A percentile compares a stretch with the other conserved stretches of the same genome.
Evolutionary conservation across 1,140 invertebrate species (phyloP).

Genomic region (Drosophila ironensis): DNA sequence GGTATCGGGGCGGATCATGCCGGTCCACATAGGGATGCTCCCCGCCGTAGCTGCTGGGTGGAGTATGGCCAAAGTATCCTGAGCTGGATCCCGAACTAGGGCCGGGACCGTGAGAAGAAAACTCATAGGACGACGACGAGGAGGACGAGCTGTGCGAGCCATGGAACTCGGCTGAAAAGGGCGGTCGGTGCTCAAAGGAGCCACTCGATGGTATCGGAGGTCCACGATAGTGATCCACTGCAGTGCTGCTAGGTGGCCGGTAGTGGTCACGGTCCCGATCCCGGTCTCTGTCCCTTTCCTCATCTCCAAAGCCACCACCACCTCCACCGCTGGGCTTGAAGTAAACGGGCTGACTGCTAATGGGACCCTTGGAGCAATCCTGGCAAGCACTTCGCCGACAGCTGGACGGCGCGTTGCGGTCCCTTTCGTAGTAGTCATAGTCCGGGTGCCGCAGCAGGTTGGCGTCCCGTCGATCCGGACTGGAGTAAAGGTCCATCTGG

Average conservation of each 20-base stretch:
- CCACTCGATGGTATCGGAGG: constrained; percentile 55
- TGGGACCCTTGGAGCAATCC: constrained; percentile 68
- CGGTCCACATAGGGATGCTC: constrained; percentile 70
- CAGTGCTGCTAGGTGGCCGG: constrained; percentile 49
- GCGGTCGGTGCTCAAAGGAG: constrained; percentile 65
- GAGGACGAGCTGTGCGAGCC: constrained; percentile 51
- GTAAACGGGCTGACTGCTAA: constrained; percentile 61
- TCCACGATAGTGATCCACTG: constrained; percentile 75
- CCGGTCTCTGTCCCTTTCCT: constrained; percentile 47
- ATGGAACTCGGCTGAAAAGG: constrained; percentile 62
- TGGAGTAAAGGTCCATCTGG: constrained; percentile 84
- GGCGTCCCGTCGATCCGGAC: constrained; percentile 65
- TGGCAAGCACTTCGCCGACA: constrained; percentile 75
- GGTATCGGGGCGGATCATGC: constrained; percentile 44
- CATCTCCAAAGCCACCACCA: constrained; percentile 22
- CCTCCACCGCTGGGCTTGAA: constrained; percentile 64
- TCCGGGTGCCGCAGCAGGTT: constrained; percentile 84
- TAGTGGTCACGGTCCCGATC: constrained; percentile 24
- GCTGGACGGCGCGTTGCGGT: constrained; percentile 84
- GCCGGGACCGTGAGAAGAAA: constrained; percentile 64
- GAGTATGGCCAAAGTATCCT: constrained; percentile 68
- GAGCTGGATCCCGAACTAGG: constrained; percentile 52
- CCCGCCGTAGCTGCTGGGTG: constrained; percentile 66
- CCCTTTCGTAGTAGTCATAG: constrained; percentile 90
- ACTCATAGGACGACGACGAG: constrained; percentile 53